A percentile compares a stretch with the other conserved stretches of the same genome.
phyloP scores from a whole-genome alignment of 2,113 vertebrate genomes.

The Phalacrocorax aristotelis region DNA sequence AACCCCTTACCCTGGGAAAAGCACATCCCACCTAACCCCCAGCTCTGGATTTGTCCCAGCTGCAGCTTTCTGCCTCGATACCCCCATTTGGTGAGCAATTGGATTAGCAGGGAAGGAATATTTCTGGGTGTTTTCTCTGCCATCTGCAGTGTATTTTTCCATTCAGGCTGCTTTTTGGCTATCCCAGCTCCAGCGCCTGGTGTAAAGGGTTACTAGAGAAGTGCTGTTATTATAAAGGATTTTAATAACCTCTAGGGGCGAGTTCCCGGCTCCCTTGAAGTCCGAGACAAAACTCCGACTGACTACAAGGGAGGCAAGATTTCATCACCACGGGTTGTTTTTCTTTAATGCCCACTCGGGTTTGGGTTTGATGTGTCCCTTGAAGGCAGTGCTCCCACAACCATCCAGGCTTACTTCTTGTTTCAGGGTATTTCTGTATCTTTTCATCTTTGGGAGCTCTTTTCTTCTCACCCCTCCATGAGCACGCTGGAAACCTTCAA shows the following conservation, averaged over 20 bases:
- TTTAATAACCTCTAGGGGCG: background rate
- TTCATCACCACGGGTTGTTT: background rate
- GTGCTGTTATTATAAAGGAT: slow-evolving; percentile 12
- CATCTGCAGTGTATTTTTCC: background rate
- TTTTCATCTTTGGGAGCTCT: background rate
- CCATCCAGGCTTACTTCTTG: background rate
- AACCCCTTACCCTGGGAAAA: background rate
- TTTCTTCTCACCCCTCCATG: background rate
- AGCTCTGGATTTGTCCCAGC: background rate
- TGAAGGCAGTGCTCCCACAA: background rate
- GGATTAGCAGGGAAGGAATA: accelerated
- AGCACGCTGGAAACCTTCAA: slow-evolving; percentile 29
- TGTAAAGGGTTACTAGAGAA: background rate
- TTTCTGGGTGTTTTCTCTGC: background rate
- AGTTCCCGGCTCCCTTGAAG: slow-evolving; percentile 29
- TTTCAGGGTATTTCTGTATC: background rate
- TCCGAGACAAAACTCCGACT: background rate
- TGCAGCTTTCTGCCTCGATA: background rate
- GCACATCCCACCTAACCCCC: background rate
- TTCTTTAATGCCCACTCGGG: background rate
- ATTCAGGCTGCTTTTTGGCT: background rate
- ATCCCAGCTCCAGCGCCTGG: background rate
- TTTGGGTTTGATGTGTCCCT: background rate
- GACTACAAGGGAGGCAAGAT: background rate
- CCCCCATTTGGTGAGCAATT: background rate